Conservation (phyloP, 2,113 vertebrate genomes). For the Pterocles burchelli region DNA sequence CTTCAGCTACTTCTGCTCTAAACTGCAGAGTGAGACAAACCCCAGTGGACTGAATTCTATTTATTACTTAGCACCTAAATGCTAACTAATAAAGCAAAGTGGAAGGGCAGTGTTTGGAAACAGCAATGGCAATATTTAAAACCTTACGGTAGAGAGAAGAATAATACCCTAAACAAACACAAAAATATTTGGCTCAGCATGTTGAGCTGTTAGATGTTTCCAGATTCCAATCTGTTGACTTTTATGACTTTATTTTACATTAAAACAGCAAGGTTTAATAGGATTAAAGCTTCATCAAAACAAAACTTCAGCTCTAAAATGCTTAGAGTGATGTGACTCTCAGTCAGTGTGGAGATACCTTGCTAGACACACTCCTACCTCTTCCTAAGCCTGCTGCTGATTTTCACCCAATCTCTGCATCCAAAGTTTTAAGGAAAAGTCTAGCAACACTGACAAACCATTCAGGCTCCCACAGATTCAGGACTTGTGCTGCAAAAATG, state of each 20-base stretch:
- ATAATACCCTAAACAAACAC: background rate
- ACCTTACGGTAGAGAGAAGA: background rate
- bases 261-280: background rate
- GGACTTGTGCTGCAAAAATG: background rate
- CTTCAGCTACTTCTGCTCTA: conserved; percentile 17
- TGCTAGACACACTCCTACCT: background rate
- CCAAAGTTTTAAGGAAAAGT: background rate
- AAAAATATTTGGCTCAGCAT: background rate
- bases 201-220: background rate
- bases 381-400: background rate
- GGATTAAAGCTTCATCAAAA: background rate
- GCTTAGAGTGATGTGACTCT: background rate
- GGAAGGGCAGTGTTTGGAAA: background rate
- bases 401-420: background rate
- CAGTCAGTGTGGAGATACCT: background rate
- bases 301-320: background rate
- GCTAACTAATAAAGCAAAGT: background rate
- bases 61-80: conserved; percentile 6
- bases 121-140: background rate
- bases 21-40: background rate
- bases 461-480: background rate
- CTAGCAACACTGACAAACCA: background rate
- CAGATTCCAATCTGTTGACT: background rate
- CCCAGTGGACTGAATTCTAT: background rate
- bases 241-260: background rate